phyloP scores from a whole-genome alignment of 2,113 vertebrate genomes.

The Leucoraja erinaceus region DNA sequence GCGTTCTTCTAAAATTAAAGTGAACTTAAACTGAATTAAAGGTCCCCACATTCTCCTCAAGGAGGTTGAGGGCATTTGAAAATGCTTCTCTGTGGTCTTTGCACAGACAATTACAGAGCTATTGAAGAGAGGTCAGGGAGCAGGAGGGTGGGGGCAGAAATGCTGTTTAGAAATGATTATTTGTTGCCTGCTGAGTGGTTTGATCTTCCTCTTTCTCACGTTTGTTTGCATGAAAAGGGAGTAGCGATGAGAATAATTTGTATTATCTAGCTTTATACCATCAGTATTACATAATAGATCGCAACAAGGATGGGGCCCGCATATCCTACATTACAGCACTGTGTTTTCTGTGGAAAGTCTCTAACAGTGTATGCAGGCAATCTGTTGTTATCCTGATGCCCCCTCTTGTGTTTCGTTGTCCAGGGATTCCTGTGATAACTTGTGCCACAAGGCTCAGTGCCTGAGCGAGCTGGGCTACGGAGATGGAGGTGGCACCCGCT shows the following conservation, averaged over 20 bases:
- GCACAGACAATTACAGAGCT: no score
- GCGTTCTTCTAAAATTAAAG: not conserved
- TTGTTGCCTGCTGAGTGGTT: no score
- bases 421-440: conserved; percentile 78
- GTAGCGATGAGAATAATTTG: not conserved
- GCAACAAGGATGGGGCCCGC: not conserved
- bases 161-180: no score
- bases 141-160: no score
- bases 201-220: no score
- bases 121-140: no score
- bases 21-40: no score
- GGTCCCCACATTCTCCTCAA: not conserved
- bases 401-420: conserved; percentile 12
- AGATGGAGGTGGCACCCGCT: conserved; percentile 63
- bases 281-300: not conserved
- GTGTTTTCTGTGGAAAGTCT: not conserved
- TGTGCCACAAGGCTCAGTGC: conserved; percentile 72
- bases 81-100: no score
- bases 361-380: not conserved
- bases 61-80: no score
- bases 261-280: not conserved
- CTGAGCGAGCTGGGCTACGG: conserved; percentile 72
- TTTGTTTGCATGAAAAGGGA: no score
- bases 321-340: not conserved
- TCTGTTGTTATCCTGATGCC: not conserved